Evolutionary conservation across 2,888 invertebrate species (phyloP).

Genomic region (Phania funesta): DNA sequence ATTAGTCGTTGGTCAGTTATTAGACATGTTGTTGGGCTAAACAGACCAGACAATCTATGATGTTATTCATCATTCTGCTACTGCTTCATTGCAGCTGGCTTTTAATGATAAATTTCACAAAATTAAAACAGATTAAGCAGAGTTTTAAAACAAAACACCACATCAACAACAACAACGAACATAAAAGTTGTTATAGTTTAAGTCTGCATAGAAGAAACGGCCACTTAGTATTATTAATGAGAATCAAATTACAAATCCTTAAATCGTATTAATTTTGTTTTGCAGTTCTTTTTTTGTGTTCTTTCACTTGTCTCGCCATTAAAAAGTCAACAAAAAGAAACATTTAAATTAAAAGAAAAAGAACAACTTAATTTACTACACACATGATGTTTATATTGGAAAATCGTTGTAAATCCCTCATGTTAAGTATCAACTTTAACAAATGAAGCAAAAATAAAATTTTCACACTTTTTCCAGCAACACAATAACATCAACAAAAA

Average conservation of each 20-base stretch:
- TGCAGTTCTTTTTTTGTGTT: background rate
- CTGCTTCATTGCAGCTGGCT: conserved; percentile 1
- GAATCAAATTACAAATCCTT: conserved; percentile 62
- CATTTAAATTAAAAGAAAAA: conserved; percentile 9
- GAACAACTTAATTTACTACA: background rate
- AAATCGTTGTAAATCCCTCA: conserved; percentile 53
- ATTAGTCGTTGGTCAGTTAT: conserved; percentile 46
- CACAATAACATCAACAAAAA: background rate
- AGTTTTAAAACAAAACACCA: conserved; percentile 19
- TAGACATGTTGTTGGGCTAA: conserved; percentile 49
- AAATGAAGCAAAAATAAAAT: conserved; percentile 61
- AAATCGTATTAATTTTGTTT: conserved; percentile 59
- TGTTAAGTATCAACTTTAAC: conserved; percentile 62
- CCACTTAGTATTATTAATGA: conserved; percentile 55
- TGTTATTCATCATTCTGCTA: conserved; percentile 24
- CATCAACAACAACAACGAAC: background rate
- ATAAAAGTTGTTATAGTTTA: conserved; percentile 13
- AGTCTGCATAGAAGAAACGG: conserved; percentile 10
- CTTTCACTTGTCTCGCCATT: conserved; percentile 38
- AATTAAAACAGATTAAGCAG: conserved; percentile 48
- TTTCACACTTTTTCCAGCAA: conserved; percentile 52
- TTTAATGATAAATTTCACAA: conserved; percentile 56
- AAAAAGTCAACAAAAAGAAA: conserved; percentile 7
- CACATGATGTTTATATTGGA: conserved; percentile 23
- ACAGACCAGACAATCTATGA: conserved; percentile 53